A percentile compares a stretch with the other conserved stretches of the same genome.
phyloP scores from a whole-genome alignment of 2,888 invertebrate species.

The Tryphoninae sp. region DNA sequence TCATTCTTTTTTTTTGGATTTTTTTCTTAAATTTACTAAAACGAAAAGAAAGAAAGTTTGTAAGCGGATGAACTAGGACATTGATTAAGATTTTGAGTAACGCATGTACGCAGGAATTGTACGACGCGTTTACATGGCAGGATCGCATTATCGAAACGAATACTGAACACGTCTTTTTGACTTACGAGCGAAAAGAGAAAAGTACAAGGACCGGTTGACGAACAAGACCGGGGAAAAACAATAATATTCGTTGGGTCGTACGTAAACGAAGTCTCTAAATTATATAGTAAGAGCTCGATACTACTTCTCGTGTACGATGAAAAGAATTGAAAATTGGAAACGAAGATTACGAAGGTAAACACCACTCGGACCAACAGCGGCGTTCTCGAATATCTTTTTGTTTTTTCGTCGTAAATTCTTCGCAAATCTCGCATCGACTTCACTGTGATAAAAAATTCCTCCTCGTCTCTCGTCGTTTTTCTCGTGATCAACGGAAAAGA shows the following conservation, averaged over 20 bases:
- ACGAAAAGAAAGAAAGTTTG: not conserved
- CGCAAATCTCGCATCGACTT: not conserved
- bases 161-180: no score
- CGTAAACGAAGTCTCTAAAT: slow-evolving; percentile 2
- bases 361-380: slow-evolving; percentile 10
- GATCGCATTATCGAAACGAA: not conserved
- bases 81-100: no score
- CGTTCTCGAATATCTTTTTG: no score
- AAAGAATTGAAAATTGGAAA: slow-evolving; percentile 64
- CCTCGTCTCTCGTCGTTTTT: not conserved
- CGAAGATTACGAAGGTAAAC: slow-evolving; percentile 61
- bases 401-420: not conserved
- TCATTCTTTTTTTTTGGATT: slow-evolving; percentile 17
- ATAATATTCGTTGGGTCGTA: not conserved
- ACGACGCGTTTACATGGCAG: slow-evolving; percentile 23
- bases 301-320: slow-evolving; percentile 57
- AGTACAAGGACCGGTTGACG: not conserved
- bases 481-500: slow-evolving; percentile 60
- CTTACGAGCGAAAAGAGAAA: no score
- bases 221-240: not conserved
- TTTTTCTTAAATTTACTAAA: slow-evolving; percentile 8
- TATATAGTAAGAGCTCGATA: slow-evolving; percentile 50
- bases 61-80: no score
- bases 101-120: not conserved
- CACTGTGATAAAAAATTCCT: not conserved